These are phyloP conservation scores for Drosophila seclusa DNA, from an alignment of 2,888 invertebrate species.

Conservation along the genomic window DNA sequence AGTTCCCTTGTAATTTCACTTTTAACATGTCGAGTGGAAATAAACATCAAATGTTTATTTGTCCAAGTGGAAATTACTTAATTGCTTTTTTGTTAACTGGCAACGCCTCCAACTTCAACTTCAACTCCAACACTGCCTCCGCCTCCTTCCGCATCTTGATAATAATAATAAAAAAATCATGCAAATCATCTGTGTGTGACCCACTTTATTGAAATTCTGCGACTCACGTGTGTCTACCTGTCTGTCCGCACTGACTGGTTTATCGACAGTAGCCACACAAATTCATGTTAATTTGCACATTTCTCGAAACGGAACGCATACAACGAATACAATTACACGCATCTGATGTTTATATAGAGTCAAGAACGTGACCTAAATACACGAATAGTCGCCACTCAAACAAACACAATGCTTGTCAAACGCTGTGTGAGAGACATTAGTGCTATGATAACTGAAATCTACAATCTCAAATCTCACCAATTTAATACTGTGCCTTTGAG, in stretches of 20 bases:
- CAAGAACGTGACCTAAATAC: slow-evolving; percentile 78
- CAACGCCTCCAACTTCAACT: slow-evolving; percentile 19
- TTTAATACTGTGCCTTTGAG: slow-evolving; percentile 19
- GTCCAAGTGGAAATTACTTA: slow-evolving; percentile 72
- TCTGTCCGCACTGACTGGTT: slow-evolving; percentile 31
- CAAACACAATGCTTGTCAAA: slow-evolving; percentile 28
- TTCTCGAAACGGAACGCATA: slow-evolving; percentile 52
- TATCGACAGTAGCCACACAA: slow-evolving; percentile 63
- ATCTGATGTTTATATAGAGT: slow-evolving; percentile 31
- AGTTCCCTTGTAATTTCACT: slow-evolving; percentile 72
- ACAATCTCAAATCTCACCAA: slow-evolving; percentile 30
- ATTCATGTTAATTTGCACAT: slow-evolving; percentile 80
- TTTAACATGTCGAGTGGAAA: slow-evolving; percentile 66
- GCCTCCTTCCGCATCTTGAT: slow-evolving; percentile 2
- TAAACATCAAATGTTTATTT: slow-evolving; percentile 62
- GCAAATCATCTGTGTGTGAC: slow-evolving; percentile 73
- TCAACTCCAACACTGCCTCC: neutral
- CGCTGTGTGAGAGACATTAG: slow-evolving; percentile 28
- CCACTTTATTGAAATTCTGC: slow-evolving; percentile 59
- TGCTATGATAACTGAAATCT: slow-evolving; percentile 32
- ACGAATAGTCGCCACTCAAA: slow-evolving; percentile 57
- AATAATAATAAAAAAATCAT: slow-evolving; percentile 47
- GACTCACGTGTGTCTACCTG: slow-evolving; percentile 37
- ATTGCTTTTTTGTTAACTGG: slow-evolving; percentile 51
- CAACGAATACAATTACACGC: slow-evolving; percentile 60